A percentile compares a stretch with the other conserved stretches of the same genome.
These are phyloP conservation scores for Callimorpha dominula DNA, from an alignment of 2,888 invertebrate genomes.

Conservation along the genomic window DNA sequence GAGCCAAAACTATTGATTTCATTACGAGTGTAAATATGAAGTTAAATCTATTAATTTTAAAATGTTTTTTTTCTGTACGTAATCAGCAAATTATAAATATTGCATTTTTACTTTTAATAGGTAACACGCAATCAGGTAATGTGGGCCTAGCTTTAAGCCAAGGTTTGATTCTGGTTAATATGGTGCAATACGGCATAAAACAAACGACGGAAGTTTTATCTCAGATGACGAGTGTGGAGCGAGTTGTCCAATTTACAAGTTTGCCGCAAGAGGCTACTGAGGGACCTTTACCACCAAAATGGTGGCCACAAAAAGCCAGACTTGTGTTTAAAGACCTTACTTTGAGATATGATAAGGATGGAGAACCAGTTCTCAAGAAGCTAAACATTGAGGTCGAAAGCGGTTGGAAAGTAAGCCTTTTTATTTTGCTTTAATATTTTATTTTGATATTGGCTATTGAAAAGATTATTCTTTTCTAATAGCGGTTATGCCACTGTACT, in stretches of 20 bases:
- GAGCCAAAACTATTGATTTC: neutral
- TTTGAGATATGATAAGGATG: conserved; percentile 88
- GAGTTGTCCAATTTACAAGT: conserved; percentile 92
- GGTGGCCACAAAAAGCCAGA: conserved; percentile 89
- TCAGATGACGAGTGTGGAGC: conserved; percentile 93
- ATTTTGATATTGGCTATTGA: too few species aligned
- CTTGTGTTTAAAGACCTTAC: conserved; percentile 88
- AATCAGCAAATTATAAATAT: neutral
- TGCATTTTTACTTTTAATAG: conserved; percentile 57
- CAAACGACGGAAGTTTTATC: conserved; percentile 92
- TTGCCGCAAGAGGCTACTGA: conserved; percentile 90
- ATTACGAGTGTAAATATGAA: neutral
- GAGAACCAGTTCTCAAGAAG: conserved; percentile 89
- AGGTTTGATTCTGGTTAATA: conserved; percentile 91
- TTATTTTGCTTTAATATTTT: too few species aligned
- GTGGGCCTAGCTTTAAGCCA: conserved; percentile 92
- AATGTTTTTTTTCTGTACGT: too few species aligned
- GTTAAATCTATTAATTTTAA: too few species aligned
- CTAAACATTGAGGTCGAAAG: conserved; percentile 88
- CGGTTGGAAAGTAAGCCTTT: conserved; percentile 87
- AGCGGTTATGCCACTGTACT: too few species aligned
- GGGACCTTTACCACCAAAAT: conserved; percentile 85
- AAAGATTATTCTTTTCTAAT: too few species aligned
- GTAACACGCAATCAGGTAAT: conserved; percentile 87
- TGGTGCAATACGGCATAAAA: conserved; percentile 93